phyloP scores from a whole-genome alignment of 2,888 invertebrate species.

The Actias luna region DNA sequence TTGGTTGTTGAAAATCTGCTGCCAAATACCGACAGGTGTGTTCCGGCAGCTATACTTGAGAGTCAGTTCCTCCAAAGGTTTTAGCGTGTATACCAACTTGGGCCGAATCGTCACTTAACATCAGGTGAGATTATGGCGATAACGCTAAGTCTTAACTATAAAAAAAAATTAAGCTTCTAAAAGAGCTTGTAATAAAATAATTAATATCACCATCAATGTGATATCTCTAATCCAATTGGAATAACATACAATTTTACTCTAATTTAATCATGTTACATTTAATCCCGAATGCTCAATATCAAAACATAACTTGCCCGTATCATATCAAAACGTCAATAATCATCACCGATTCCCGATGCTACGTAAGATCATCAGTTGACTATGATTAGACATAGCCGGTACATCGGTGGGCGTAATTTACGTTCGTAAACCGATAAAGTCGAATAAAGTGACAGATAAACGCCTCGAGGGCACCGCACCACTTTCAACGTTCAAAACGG shows the following conservation, averaged over 20 bases:
- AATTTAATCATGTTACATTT: slow-evolving; percentile 3
- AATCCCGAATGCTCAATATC: slow-evolving; percentile 1
- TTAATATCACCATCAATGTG: neutral
- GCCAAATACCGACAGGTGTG: too few species aligned
- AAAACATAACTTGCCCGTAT: slow-evolving; percentile 1
- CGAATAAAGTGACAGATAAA: slow-evolving; percentile 61
- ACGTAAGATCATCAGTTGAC: slow-evolving; percentile 38
- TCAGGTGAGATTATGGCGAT: too few species aligned
- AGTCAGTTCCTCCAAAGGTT: too few species aligned
- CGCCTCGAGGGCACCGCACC: slow-evolving; percentile 31
- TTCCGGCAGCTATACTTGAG: too few species aligned
- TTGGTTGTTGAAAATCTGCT: too few species aligned
- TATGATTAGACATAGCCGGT: slow-evolving; percentile 35
- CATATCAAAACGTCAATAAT: slow-evolving; percentile 32
- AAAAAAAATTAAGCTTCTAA: too few species aligned
- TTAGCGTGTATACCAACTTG: too few species aligned
- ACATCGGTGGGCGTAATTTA: slow-evolving; percentile 41
- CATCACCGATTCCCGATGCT: slow-evolving; percentile 39
- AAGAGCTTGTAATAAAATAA: neutral
- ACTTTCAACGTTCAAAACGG: slow-evolving; percentile 30
- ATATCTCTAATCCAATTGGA: slow-evolving; percentile 3
- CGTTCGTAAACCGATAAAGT: slow-evolving; percentile 61
- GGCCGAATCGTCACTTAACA: too few species aligned
- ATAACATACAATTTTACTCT: neutral
- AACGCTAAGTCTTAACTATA: too few species aligned